Base-by-base conservation (phyloP, 2,113 vertebrate species). In the Mungos mungo region DNA sequence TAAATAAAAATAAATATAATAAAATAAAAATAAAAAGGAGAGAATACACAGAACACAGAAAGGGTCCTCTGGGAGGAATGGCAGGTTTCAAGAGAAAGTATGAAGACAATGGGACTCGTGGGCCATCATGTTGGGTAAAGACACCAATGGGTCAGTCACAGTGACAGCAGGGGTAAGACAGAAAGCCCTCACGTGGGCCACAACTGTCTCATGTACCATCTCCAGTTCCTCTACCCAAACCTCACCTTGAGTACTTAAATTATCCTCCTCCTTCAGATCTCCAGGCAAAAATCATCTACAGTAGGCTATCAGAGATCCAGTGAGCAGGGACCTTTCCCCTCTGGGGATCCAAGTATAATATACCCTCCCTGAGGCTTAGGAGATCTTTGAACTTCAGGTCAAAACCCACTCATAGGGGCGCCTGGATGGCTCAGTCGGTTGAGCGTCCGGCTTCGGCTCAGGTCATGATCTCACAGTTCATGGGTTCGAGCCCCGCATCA, bases 111-210 rank as follows among this genome's bases (percentile, higher is more conserved):
- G 47, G 38, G 47, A 65, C 33, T 31, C 29, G 60, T 2, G 11
- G 21, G 45, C 4, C 6, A 35, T 5, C 33, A 47, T 1, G 25
- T 5, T 45, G 68, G 29, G 29, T 16, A 35, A 80, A 54, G 27
- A 14, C 66, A 41, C 11, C 57, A 81, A 5, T 1, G 3, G 27
- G 15, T 2, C 52, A 41, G 13, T 45, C 41, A 69, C 0, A 1
- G 31, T 10, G 50, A 54, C 16, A 27, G 25, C 1, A 38, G 15
- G 16, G 2, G 14, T 38, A 35, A 81, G 88, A 66, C 9, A 45
- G 0, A 68, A 52, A 47, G 38, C 7, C 16, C 2, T 21, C 5
- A 0, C 0, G 0, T 4, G 7, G 4, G 3, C 5, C 12, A 25
- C 10, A 14, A 25, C 41, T 52, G 13, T 69, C 81, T 81, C 19